Evolutionary conservation across 2,113 vertebrate species (phyloP).

Genomic region (Gnathonemus echidnorhynchus): DNA sequence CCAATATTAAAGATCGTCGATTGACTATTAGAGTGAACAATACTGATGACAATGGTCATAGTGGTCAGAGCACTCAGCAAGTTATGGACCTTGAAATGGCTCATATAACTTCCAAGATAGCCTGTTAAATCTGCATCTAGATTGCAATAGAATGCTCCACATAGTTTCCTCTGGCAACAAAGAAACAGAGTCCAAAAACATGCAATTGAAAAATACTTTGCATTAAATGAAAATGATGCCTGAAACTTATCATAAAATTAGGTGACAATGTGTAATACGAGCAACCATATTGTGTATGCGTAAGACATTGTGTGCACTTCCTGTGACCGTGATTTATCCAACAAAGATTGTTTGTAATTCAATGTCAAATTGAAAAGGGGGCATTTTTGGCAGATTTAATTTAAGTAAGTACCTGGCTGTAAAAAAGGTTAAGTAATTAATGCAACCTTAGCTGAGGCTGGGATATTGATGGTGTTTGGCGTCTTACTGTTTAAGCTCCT

Average conservation of each 20-base stretch:
- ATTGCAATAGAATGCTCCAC: not conserved
- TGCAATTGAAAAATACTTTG: not conserved
- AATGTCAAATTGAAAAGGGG: not conserved
- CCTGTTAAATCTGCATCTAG: not conserved
- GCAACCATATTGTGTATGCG: not conserved
- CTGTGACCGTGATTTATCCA: not conserved
- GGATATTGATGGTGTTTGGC: conserved; percentile 27
- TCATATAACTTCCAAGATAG: not conserved
- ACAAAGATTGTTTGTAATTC: not conserved
- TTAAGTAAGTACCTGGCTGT: not conserved
- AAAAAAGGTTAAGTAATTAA: conserved; percentile 7
- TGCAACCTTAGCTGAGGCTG: not conserved
- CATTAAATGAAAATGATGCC: not conserved
- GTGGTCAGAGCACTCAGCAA: not conserved
- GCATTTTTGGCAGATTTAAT: not conserved
- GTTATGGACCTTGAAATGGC: not conserved
- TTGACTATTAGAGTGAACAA: not conserved
- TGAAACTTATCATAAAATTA: not conserved
- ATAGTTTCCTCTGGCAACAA: not conserved
- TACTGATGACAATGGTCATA: not conserved
- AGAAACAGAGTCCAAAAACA: not conserved
- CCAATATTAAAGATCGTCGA: not conserved
- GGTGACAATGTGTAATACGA: not conserved
- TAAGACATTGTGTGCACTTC: not conserved
- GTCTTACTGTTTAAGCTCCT: conserved; percentile 26